Conservation (phyloP, 2,888 invertebrate species). For the Hyposoter dolosus region DNA sequence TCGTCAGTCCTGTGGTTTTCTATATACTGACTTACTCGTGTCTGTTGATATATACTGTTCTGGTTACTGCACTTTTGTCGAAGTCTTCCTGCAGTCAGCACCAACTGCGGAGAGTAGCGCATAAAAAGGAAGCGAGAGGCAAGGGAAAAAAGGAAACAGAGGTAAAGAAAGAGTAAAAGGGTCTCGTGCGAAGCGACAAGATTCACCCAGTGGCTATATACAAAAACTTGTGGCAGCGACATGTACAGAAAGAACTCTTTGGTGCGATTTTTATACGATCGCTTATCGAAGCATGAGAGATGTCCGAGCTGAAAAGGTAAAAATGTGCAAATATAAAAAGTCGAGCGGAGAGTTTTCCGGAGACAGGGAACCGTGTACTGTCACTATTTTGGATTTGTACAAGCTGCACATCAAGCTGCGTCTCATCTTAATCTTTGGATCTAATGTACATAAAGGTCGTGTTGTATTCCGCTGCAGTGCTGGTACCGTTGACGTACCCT, state of each 20-base stretch:
- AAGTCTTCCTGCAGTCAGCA: conserved; percentile 38
- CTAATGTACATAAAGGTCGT: conserved; percentile 1
- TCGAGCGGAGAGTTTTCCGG: conserved; percentile 19
- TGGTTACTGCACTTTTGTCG: conserved; percentile 54
- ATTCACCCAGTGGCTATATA: conserved; percentile 1
- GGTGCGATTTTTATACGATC: conserved; percentile 35
- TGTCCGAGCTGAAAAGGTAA: conserved; percentile 14
- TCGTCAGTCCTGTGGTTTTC: conserved; percentile 72
- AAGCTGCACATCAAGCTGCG: neutral
- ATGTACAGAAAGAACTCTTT: neutral
- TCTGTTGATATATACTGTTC: conserved; percentile 47
- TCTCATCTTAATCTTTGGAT: conserved; percentile 14
- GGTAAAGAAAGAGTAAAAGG: conserved; percentile 21
- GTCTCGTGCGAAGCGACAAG: conserved; percentile 60
- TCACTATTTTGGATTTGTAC: conserved; percentile 1
- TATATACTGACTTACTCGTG: conserved; percentile 69
- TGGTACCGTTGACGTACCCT: conserved; percentile 59
- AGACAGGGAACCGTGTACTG: neutral
- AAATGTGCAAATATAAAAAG: conserved; percentile 14
- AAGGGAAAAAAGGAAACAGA: conserved; percentile 39
- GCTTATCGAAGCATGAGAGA: conserved; percentile 35
- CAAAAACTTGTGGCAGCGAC: conserved; percentile 46
- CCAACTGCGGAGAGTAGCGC: conserved; percentile 1
- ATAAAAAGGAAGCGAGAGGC: conserved; percentile 11
- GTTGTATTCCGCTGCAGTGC: conserved; percentile 19